Percentiles rank a stretch among this genome's conserved stretches.
Evolutionary conservation across 2,888 invertebrate species (phyloP).

Genomic region (Agriopis leucophaearia): DNA sequence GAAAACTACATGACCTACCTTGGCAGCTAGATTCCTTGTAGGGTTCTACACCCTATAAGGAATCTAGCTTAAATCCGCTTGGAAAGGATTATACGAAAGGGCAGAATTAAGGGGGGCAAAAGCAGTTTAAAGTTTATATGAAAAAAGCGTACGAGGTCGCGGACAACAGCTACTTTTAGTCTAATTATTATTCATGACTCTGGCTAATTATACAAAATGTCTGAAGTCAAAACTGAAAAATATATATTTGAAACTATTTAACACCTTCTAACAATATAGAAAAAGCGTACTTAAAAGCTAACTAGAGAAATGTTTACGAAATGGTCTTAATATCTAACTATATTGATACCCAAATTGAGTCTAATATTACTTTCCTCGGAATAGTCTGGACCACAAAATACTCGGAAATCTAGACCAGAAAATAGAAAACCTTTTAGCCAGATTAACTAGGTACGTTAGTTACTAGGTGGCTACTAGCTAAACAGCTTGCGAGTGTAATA

Average conservation of each 20-base stretch:
- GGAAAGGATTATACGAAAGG: too few species aligned
- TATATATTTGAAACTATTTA: too few species aligned
- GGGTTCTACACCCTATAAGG: too few species aligned
- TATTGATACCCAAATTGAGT: not conserved
- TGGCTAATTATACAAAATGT: not conserved
- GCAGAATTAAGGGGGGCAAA: too few species aligned
- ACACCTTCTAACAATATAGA: not conserved
- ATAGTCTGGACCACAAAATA: slow-evolving; percentile 1
- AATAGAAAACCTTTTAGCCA: slow-evolving; percentile 7
- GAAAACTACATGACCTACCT: too few species aligned
- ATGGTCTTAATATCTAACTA: not conserved
- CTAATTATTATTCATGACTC: too few species aligned
- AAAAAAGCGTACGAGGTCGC: too few species aligned
- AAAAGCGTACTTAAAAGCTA: not conserved
- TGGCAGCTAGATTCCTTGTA: too few species aligned
- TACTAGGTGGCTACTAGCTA: not conserved
- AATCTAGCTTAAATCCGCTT: too few species aligned
- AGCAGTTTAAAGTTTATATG: too few species aligned
- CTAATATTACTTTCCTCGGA: not conserved
- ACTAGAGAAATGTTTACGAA: not conserved
- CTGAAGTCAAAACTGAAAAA: too few species aligned
- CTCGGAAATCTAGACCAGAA: slow-evolving; percentile 9
- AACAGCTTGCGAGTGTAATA: not conserved
- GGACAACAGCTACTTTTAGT: too few species aligned
- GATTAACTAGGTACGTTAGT: slow-evolving; percentile 1